Percentiles rank a stretch among this genome's conserved stretches.
These are phyloP conservation scores for Drosophila lini DNA, from an alignment of 1,140 invertebrate species.

Conservation along the genomic window DNA sequence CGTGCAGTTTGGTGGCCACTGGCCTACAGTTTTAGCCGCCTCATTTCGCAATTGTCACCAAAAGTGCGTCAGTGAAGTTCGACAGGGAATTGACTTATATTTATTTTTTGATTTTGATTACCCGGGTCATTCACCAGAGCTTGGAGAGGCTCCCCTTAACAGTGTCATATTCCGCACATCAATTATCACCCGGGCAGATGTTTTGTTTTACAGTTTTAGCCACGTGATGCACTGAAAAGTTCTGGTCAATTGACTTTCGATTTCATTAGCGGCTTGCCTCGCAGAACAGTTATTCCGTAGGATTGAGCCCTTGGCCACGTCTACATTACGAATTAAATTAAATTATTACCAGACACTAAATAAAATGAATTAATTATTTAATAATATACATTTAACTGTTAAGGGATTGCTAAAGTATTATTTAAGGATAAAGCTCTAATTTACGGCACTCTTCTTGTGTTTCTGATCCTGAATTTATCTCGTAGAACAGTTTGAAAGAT, in stretches of 20 bases:
- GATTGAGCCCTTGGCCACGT: too few relatives aligned
- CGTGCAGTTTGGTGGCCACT: not conserved
- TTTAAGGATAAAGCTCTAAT: too few relatives aligned
- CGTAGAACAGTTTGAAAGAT: too few relatives aligned
- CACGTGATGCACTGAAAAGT: constrained; percentile 12
- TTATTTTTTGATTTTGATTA: constrained; percentile 42
- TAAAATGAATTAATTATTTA: too few relatives aligned
- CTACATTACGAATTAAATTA: too few relatives aligned
- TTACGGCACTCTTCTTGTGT: too few relatives aligned
- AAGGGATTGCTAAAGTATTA: too few relatives aligned
- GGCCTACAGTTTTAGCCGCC: constrained; percentile 31
- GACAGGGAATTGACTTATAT: constrained; percentile 46
- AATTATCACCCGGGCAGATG: constrained; percentile 45
- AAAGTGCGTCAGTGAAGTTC: constrained; percentile 42
- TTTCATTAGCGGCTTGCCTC: constrained; percentile 4
- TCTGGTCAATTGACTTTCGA: constrained; percentile 19
- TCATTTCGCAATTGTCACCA: constrained; percentile 16
- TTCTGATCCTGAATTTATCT: too few relatives aligned
- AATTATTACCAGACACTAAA: too few relatives aligned
- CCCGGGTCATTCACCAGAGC: constrained; percentile 31
- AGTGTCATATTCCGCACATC: constrained; percentile 43
- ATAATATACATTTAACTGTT: too few relatives aligned
- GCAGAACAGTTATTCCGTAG: not conserved
- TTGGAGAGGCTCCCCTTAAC: constrained; percentile 8
- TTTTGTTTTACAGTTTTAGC: constrained; percentile 38